phyloP scores from a whole-genome alignment of 2,113 vertebrate species.

The Damaliscus lunatus region DNA sequence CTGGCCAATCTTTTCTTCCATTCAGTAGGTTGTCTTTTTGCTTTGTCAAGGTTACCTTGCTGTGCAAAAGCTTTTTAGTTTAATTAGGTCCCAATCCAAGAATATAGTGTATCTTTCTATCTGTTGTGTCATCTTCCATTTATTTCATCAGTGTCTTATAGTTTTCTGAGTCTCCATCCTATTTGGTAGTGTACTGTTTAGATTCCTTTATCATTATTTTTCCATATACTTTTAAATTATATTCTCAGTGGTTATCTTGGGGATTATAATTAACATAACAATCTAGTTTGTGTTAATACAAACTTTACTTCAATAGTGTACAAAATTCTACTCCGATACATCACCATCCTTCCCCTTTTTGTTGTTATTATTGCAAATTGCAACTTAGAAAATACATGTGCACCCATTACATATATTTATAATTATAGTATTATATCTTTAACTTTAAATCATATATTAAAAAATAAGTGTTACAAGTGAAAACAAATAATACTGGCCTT shows the following conservation, averaged over 20 bases:
- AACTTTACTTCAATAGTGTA: not conserved
- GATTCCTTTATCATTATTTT: not conserved
- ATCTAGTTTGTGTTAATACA: not conserved
- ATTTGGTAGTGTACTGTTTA: not conserved
- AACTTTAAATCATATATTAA: not conserved
- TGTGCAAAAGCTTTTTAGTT: not conserved
- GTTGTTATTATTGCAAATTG: not conserved
- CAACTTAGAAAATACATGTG: not conserved
- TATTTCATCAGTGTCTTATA: not conserved
- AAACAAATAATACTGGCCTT: not conserved
- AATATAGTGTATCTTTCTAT: not conserved
- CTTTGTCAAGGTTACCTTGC: not conserved
- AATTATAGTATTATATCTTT: not conserved
- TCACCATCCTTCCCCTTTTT: not conserved
- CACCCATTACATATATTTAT: not conserved
- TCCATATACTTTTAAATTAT: not conserved
- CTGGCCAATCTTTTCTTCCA: not conserved
- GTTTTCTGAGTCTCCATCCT: not conserved
- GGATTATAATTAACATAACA: not conserved
- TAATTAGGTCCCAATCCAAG: not conserved
- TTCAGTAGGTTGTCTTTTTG: not conserved
- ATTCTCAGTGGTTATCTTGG: not conserved
- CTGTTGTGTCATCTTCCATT: not conserved
- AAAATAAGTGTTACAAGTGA: not conserved
- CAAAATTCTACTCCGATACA: not conserved